Base-by-base conservation (phyloP, 2,888 invertebrate species). In the Tortricodes alternella region DNA sequence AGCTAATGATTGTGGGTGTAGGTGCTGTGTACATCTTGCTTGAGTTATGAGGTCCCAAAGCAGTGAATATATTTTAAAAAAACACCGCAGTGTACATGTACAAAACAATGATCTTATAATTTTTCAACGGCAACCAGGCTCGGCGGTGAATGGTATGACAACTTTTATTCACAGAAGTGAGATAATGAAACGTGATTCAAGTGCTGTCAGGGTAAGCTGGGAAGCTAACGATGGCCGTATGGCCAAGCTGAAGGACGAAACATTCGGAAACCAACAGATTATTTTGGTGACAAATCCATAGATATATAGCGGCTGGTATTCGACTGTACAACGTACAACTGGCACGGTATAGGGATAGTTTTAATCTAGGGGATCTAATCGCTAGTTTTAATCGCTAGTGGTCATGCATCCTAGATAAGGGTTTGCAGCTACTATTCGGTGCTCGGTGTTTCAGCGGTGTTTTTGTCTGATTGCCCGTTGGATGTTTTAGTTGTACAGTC, bases 241-340 rank as follows among this genome's bases (percentile, higher is more conserved):
- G 75, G 80, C 80, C 83, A 85, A 83, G 85, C 88, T 85, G 81
- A 70, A 73, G 85, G 84, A 88, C 89, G 83, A 75, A 82, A 89
- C 87, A 89, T 87, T 89, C 80, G 85, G 84, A 84, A 83, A 76
- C 88, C 88, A 89, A 85, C 75, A 80, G 76, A 84, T 84, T 81
- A 78, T 80, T 80, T 79, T 73, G 65, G 85, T 84, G 86, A 84
- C 76, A 72, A 75, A 70, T 78, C 69, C 80, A 74, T 73, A 71
- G 75, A 76, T 78, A n/a, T n/a, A n/a, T n/a, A 78, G 76, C 78
- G 72, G 66, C 73, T 61, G 57, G 53, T 65, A 57, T 66, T 83
- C 85, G 85, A 84, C 86, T 88, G 88, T 86, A 90, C 88, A 88
- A 89, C 75, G 88, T 86, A 90, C 88, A 88, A 89, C 75, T 77